Conservation (phyloP, 1,140 invertebrate species). For the Apis cerana region DNA sequence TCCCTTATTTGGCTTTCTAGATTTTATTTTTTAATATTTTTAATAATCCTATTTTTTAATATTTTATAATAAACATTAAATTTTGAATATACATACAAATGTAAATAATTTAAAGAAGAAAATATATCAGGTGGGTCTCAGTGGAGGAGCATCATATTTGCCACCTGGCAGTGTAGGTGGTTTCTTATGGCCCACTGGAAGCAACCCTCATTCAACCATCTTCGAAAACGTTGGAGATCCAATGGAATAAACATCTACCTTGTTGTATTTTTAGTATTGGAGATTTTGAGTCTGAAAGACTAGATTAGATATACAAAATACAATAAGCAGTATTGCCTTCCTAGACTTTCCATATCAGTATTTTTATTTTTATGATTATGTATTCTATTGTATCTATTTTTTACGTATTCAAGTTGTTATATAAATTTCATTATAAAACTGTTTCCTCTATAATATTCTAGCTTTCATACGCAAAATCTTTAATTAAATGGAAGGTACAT, state of each 20-base stretch:
- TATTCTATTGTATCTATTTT: slow-evolving; percentile 57
- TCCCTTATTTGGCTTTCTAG: slow-evolving; percentile 46
- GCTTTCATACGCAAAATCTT: slow-evolving; percentile 67
- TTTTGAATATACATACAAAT: slow-evolving; percentile 20
- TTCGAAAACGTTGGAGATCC: slow-evolving; percentile 76
- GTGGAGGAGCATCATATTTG: slow-evolving; percentile 76
- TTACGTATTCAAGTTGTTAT: slow-evolving; percentile 37
- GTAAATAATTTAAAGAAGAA: slow-evolving; percentile 51
- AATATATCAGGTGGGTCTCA: slow-evolving; percentile 72
- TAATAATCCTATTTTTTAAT: background rate
- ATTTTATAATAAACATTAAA: slow-evolving; percentile 19
- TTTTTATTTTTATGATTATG: slow-evolving; percentile 58
- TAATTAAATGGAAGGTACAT: slow-evolving; percentile 59
- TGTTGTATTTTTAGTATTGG: slow-evolving; percentile 60
- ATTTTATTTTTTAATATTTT: slow-evolving; percentile 15
- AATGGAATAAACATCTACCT: slow-evolving; percentile 72
- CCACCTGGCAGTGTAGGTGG: slow-evolving; percentile 75
- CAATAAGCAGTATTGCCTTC: slow-evolving; percentile 60
- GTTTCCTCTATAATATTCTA: slow-evolving; percentile 37
- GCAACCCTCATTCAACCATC: slow-evolving; percentile 76
- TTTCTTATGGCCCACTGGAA: slow-evolving; percentile 74
- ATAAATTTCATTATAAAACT: slow-evolving; percentile 46
- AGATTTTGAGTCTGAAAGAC: slow-evolving; percentile 66
- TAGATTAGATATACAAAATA: slow-evolving; percentile 43
- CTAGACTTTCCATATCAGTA: slow-evolving; percentile 63